Evolutionary conservation across 2,797 vertebrate species (phyloP).

Genomic region (Liparis tanakae): DNA sequence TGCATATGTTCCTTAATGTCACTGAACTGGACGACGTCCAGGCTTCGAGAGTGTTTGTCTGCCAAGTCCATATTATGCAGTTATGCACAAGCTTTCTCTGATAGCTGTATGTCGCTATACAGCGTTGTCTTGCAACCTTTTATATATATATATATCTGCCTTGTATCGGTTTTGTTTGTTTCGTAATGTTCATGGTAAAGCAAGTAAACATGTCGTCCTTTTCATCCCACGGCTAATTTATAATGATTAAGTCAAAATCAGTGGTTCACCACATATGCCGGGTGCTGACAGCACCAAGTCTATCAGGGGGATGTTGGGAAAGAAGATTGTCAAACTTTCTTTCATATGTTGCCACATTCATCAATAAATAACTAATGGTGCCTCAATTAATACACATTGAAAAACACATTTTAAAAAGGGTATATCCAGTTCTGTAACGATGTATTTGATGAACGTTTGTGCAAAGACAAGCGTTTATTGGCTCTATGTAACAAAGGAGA

Average conservation of each 20-base stretch:
- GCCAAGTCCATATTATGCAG: slow-evolving; percentile 17
- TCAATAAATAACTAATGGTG: background rate
- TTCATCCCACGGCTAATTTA: background rate
- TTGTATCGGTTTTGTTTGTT: slow-evolving; percentile 15
- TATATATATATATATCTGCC: background rate
- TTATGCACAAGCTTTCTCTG: slow-evolving; percentile 13
- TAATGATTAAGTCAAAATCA: slow-evolving; percentile 9
- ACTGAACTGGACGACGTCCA: slow-evolving; percentile 38
- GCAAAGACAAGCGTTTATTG: slow-evolving; percentile 33
- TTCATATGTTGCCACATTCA: background rate
- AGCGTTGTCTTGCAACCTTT: background rate
- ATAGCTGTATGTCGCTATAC: slow-evolving; percentile 17
- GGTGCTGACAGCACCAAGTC: background rate
- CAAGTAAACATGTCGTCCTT: slow-evolving; percentile 3
- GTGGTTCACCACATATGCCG: background rate
- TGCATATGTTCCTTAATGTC: slow-evolving; percentile 34
- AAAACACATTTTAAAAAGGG: background rate
- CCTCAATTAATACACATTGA: background rate
- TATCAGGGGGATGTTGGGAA: background rate
- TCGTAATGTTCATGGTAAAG: background rate
- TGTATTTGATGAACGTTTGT: slow-evolving; percentile 11
- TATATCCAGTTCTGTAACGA: background rate
- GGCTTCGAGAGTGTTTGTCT: slow-evolving; percentile 21
- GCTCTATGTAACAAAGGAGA: slow-evolving; percentile 46
- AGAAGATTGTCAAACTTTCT: background rate